Conservation (phyloP, 2,888 invertebrate species). For the Graphium colonna region DNA sequence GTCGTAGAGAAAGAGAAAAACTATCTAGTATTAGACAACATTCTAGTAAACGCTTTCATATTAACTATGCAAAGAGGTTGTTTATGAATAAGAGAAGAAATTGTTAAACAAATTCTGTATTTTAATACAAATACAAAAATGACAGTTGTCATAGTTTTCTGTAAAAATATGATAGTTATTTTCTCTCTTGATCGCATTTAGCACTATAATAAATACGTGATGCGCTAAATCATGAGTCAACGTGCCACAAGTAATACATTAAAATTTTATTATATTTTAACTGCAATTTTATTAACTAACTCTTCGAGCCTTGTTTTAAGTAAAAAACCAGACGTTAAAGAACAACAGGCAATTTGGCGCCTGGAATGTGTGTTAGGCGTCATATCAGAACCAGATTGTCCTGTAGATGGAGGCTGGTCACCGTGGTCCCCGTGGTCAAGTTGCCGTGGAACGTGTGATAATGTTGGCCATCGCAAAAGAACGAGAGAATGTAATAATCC, state of each 20-base stretch:
- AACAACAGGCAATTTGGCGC: constrained; percentile 57
- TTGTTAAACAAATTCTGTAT: too few relatives aligned
- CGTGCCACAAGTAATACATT: constrained; percentile 3
- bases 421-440: constrained; percentile 67
- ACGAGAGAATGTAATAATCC: constrained; percentile 67
- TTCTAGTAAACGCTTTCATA: too few relatives aligned
- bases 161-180: too few relatives aligned
- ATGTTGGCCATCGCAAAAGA: constrained; percentile 57
- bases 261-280: constrained; percentile 2
- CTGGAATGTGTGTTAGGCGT: constrained; percentile 66
- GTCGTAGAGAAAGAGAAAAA: too few relatives aligned
- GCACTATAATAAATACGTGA: too few relatives aligned
- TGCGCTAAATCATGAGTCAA: too few relatives aligned
- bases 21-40: too few relatives aligned
- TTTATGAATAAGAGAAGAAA: too few relatives aligned
- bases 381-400: constrained; percentile 57
- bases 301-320: constrained; percentile 29
- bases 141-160: too few relatives aligned
- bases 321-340: constrained; percentile 49
- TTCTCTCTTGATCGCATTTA: too few relatives aligned
- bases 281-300: not conserved
- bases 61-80: too few relatives aligned
- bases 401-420: constrained; percentile 73
- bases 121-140: too few relatives aligned
- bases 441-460: constrained; percentile 71